A percentile compares a stretch with the other conserved stretches of the same genome.
phyloP scores from a whole-genome alignment of 2,797 vertebrate species.

The Manis crassicaudata region DNA sequence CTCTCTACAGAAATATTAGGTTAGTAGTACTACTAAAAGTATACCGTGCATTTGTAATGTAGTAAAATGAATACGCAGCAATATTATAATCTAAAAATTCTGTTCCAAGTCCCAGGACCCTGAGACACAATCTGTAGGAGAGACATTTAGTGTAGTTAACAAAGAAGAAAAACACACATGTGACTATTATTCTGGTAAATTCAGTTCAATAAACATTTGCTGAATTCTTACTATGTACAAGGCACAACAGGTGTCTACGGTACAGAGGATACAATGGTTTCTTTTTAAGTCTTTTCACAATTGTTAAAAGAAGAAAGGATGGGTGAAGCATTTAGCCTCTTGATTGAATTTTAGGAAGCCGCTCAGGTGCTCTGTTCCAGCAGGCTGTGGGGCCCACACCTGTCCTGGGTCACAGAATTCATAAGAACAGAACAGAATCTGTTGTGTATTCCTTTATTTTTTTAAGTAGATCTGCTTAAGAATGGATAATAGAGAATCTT shows the following conservation, averaged over 20 bases:
- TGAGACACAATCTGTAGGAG: not conserved
- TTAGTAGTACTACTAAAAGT: not conserved
- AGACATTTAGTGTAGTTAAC: not conserved
- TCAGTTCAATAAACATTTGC: constrained; percentile 5
- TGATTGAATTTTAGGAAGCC: not conserved
- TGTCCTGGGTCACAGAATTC: not conserved
- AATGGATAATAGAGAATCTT: not conserved
- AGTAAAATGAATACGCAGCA: not conserved
- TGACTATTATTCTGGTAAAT: not conserved
- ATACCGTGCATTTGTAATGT: not conserved
- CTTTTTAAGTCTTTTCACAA: not conserved
- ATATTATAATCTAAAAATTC: constrained; percentile 3
- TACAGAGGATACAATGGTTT: not conserved
- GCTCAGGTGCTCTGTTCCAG: not conserved
- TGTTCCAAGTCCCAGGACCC: not conserved
- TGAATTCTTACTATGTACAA: constrained; percentile 19
- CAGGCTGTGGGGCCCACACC: not conserved
- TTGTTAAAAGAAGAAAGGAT: not conserved
- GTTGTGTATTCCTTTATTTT: not conserved
- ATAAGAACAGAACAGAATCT: not conserved
- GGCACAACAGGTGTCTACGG: not conserved
- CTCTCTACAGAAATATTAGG: not conserved
- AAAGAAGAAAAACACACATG: not conserved
- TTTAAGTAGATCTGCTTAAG: not conserved
- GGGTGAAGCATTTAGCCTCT: not conserved